Conservation (phyloP, 2,888 invertebrate species). For the Isotomurus palustris region DNA sequence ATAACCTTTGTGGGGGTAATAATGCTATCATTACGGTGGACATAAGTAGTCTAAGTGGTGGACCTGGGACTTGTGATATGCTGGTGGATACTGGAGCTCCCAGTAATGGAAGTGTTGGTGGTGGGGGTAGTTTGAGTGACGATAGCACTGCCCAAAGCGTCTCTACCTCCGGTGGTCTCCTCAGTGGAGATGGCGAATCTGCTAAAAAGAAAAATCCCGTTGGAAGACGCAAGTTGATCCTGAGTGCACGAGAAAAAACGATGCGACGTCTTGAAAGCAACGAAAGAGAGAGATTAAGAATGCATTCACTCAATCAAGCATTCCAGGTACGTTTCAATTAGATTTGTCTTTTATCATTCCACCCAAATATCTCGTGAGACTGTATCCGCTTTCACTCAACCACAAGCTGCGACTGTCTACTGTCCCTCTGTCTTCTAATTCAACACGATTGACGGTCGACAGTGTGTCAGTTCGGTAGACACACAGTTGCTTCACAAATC, state of each 20-base stretch:
- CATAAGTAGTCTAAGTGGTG: background rate
- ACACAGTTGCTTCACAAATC: too few species aligned
- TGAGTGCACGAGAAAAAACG: conserved; percentile 46
- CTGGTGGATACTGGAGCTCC: conserved; percentile 4
- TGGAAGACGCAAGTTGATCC: conserved; percentile 44
- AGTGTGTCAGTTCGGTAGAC: too few species aligned
- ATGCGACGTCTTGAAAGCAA: conserved; percentile 46
- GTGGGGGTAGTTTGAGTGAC: background rate
- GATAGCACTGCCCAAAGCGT: background rate
- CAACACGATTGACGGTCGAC: too few species aligned
- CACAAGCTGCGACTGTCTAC: too few species aligned
- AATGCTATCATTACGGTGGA: background rate
- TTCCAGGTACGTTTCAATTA: conserved; percentile 40
- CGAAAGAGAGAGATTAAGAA: conserved; percentile 46
- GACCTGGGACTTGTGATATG: conserved; percentile 5
- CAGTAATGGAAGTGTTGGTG: background rate
- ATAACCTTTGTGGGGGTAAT: background rate
- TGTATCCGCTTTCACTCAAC: too few species aligned
- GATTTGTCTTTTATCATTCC: too few species aligned
- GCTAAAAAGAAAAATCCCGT: conserved; percentile 45
- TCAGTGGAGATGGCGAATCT: conserved; percentile 1
- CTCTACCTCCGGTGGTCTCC: conserved; percentile 5
- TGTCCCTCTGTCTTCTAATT: too few species aligned
- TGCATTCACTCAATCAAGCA: conserved; percentile 47
- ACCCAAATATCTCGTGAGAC: too few species aligned